Conservation (phyloP, 2,113 vertebrate genomes). For the Peromyscus californicus region DNA sequence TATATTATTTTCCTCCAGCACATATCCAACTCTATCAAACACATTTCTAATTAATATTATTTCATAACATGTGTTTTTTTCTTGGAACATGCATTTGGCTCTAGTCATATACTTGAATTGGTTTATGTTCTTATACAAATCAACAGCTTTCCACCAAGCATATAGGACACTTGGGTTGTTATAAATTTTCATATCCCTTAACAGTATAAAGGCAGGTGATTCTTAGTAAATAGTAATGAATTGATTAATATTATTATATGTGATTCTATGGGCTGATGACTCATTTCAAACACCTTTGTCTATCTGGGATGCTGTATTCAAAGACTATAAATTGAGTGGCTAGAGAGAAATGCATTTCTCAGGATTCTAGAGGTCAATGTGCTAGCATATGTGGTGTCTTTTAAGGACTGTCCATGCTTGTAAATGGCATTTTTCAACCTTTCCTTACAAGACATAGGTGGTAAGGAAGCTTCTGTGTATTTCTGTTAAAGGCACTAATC, state of each 20-base stretch:
- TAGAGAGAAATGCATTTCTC: not conserved
- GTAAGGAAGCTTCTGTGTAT: accelerated
- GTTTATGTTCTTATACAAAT: not conserved
- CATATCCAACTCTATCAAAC: not conserved
- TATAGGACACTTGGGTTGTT: not conserved
- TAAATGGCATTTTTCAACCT: not conserved
- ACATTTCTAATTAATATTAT: not conserved
- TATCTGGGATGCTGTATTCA: not conserved
- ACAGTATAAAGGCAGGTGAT: not conserved
- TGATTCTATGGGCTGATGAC: not conserved
- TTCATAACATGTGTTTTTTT: not conserved
- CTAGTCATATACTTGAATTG: not conserved
- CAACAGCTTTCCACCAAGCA: not conserved
- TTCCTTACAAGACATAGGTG: not conserved
- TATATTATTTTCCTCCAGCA: not conserved
- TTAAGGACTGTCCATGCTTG: not conserved
- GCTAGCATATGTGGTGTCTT: not conserved
- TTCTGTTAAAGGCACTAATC: not conserved
- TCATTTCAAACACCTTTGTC: not conserved
- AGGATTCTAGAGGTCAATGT: not conserved
- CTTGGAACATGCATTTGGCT: not conserved
- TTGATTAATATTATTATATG: not conserved
- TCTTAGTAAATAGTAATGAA: conserved; percentile 34
- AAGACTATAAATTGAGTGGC: not conserved
- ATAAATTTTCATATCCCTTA: not conserved